Evolutionary conservation across 2,888 invertebrate species (phyloP).

Genomic region (Zootermopsis nevadensis): DNA sequence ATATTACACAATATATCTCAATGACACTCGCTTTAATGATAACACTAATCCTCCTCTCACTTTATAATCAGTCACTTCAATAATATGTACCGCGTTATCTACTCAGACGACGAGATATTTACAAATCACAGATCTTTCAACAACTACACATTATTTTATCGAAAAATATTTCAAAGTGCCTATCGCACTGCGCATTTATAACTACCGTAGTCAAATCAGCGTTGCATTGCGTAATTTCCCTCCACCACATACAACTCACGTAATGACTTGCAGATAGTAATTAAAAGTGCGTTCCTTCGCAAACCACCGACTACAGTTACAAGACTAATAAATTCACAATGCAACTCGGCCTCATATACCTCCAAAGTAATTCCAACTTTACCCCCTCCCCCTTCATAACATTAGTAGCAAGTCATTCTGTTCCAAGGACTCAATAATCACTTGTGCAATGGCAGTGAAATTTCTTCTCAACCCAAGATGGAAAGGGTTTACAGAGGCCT

Average conservation of each 20-base stretch:
- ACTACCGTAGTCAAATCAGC: conserved; percentile 13
- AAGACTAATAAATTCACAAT: no score
- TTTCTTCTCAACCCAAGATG: neutral
- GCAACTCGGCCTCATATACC: no score
- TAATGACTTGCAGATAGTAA: neutral
- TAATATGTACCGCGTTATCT: neutral
- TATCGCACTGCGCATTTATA: conserved; percentile 17
- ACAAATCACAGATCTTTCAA: neutral
- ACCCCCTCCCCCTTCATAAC: no score
- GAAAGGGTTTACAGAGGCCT: no score
- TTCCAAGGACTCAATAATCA: neutral
- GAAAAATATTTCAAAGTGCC: conserved; percentile 33
- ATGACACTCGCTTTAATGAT: neutral
- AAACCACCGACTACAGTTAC: neutral
- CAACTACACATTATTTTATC: conserved; percentile 11
- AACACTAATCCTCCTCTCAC: neutral
- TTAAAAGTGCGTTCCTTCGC: no score
- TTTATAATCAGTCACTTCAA: neutral
- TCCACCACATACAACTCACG: neutral
- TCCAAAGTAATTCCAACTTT: no score
- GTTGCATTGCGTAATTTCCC: neutral
- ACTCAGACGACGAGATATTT: neutral
- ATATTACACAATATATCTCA: neutral
- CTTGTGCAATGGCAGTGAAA: neutral
- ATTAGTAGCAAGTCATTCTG: neutral